Base-by-base conservation (phyloP, 2,113 vertebrate species). In the Eulemur rufifrons region DNA sequence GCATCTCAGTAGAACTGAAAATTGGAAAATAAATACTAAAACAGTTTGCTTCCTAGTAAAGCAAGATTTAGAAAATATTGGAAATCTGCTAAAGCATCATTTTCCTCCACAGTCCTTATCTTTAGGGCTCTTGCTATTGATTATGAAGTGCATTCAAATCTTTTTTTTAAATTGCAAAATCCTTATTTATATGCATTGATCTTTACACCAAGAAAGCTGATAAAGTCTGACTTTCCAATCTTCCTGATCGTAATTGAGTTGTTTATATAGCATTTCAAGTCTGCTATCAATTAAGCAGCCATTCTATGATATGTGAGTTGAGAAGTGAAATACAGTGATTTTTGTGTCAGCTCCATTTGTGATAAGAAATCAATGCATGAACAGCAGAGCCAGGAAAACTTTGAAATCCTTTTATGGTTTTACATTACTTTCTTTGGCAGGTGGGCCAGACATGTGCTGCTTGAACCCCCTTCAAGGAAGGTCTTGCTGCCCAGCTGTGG, bases 211-310 rank as follows among this genome's bases (percentile, higher is more conserved):
- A 92, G 84, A 95, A 63, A 42, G 76, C 84, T 85, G 80, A 59
- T 87, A 86, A 91, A 63, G 69, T 20, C 71, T 80, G 81, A 95
- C 29, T 97, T 89, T 85, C 56, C 87, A 97, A 27, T 95, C 74
- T 73, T 82, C 68, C 63, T 68, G 54, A 96, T 95, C 76, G 95
- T 97, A 97, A 97, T 90, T 94, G 95, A 96, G 66, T 92, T 95
- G 86, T 92, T 95, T 92, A 94, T 86, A 50, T 37, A 94, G 17
- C 66, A 92, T 69, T 95, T 95, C 61, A 95, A 95, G 50, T 61
- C 64, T 95, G 25, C 71, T 94, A 80, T 94, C 95, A 97, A 92
- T 97, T 95, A 97, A 95, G 68, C 47, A 86, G 54, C n/a, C 12
- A 32, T 45, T 91, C 54, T 84, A 37, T 93, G 59, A 87, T 78